Percentiles rank a stretch among this genome's conserved stretches.
Evolutionary conservation across 1,140 invertebrate genomes (phyloP).

Genomic region (Aphelenchoides besseyi): DNA sequence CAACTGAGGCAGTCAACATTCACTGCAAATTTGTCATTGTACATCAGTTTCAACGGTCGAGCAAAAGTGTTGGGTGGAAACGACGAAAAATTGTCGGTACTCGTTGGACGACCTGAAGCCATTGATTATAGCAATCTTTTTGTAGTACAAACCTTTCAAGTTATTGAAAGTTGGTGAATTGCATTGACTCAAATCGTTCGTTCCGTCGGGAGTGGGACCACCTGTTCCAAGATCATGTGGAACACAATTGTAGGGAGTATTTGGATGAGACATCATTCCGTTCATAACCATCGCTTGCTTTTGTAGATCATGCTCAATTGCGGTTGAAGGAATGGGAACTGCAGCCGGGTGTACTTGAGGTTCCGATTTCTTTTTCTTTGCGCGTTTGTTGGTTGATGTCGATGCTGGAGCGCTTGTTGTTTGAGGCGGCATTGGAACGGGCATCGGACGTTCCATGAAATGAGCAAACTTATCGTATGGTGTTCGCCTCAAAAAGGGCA

Average conservation of each 20-base stretch:
- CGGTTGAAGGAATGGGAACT: background rate
- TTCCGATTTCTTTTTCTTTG: background rate
- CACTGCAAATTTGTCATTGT: background rate
- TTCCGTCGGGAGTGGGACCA: no score
- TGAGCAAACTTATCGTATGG: background rate
- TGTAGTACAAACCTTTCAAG: background rate
- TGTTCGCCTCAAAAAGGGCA: background rate
- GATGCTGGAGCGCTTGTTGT: background rate
- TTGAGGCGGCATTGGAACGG: background rate
- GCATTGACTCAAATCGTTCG: background rate
- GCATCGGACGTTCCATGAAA: background rate
- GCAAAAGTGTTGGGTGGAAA: background rate
- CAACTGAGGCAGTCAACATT: background rate
- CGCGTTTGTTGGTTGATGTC: background rate
- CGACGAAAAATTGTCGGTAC: background rate
- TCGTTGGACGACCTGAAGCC: background rate
- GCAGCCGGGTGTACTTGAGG: background rate
- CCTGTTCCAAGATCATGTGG: no score
- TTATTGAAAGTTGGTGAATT: background rate
- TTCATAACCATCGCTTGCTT: background rate
- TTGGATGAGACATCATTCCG: background rate
- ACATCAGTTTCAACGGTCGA: background rate
- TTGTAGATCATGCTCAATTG: background rate
- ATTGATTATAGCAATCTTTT: background rate
- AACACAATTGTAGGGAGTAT: background rate